Conservation (phyloP, 1,140 invertebrate species). For the Pseudomyrmex pallidus region DNA sequence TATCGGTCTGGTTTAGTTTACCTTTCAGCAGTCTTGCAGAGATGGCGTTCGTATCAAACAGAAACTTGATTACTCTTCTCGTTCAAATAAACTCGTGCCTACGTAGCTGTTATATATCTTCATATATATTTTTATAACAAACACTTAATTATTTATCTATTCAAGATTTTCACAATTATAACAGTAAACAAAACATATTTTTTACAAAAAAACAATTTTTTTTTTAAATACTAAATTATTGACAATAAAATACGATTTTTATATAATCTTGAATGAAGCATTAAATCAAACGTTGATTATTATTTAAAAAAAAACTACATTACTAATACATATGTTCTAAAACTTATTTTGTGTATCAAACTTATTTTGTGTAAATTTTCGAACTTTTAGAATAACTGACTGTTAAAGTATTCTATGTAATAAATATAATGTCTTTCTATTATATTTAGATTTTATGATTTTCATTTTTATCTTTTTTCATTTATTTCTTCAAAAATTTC, state of each 20-base stretch:
- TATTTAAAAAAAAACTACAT: too few relatives aligned
- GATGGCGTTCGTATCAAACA: slow-evolving; percentile 70
- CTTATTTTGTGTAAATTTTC: background rate
- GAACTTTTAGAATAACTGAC: background rate
- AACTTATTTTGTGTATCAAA: background rate
- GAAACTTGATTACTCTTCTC: background rate
- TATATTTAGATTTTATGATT: slow-evolving; percentile 69
- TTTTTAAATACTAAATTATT: background rate
- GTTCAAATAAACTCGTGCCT: too few relatives aligned
- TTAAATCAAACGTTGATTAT: background rate
- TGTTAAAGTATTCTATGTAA: slow-evolving; percentile 9
- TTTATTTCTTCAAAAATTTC: slow-evolving; percentile 74
- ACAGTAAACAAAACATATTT: background rate
- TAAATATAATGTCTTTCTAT: background rate
- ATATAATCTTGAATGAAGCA: background rate
- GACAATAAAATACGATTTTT: background rate
- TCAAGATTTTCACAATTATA: background rate
- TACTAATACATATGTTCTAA: too few relatives aligned
- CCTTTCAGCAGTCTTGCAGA: slow-evolving; percentile 54
- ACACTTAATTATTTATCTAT: background rate
- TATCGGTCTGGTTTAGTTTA: slow-evolving; percentile 54
- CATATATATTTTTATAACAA: too few relatives aligned
- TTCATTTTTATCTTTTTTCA: slow-evolving; percentile 73
- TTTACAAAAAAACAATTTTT: background rate
- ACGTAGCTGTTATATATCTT: too few relatives aligned